Percentiles rank a stretch among this genome's conserved stretches.
phyloP scores from a whole-genome alignment of 2,888 invertebrate species.

The Thereva unica region DNA sequence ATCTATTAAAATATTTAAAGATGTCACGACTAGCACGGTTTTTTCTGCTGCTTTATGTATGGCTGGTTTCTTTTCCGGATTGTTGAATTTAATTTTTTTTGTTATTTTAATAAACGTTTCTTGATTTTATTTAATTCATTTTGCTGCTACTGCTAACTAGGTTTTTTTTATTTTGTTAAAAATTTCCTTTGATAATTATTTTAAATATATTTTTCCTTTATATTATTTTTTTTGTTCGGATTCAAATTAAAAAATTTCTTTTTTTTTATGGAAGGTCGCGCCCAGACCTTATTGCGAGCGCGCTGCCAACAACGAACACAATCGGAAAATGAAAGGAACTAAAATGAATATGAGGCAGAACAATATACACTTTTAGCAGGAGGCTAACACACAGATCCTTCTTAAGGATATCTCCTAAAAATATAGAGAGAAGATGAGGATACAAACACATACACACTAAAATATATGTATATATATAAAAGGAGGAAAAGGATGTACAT shows the following conservation, averaged over 20 bases:
- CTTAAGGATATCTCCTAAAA: slow-evolving; percentile 2
- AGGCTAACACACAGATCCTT: slow-evolving; percentile 4
- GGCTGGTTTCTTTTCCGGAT: no score
- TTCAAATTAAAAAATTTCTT: background rate
- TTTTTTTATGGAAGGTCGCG: slow-evolving; percentile 47
- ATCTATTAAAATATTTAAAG: slow-evolving; percentile 18
- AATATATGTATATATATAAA: no score
- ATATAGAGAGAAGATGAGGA: no score
- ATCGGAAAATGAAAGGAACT: slow-evolving; percentile 56
- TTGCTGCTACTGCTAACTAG: no score
- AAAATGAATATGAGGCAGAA: slow-evolving; percentile 42
- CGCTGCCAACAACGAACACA: slow-evolving; percentile 53
- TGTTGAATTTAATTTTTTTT: no score
- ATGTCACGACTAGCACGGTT: no score
- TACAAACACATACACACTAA: no score
- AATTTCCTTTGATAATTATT: slow-evolving; percentile 21
- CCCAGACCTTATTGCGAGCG: slow-evolving; percentile 52
- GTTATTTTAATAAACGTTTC: no score
- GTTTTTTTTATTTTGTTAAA: background rate
- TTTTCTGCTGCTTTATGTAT: no score
- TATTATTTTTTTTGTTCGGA: slow-evolving; percentile 17
- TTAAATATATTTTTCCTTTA: background rate
- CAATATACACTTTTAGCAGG: background rate
- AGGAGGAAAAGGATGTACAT: no score
- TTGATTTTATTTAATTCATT: no score